Conservation (phyloP, 1,140 invertebrate species). For the Heliconius eleuchia region DNA sequence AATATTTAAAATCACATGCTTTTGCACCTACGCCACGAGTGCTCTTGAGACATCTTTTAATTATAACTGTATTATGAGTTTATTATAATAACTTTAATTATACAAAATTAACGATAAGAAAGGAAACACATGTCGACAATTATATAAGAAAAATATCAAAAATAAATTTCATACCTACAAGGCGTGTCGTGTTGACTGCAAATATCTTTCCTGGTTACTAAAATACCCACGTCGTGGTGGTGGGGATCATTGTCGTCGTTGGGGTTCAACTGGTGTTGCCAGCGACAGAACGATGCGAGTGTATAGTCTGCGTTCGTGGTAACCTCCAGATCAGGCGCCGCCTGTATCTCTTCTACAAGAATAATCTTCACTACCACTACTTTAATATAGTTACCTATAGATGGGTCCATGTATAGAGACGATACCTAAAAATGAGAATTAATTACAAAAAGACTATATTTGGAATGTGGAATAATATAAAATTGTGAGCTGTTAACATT, state of each 20-base stretch:
- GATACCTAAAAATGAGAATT: constrained; percentile 83
- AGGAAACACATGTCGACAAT: background rate
- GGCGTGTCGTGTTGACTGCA: constrained; percentile 89
- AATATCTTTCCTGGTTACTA: constrained; percentile 94
- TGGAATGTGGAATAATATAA: no score
- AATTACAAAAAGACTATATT: background rate
- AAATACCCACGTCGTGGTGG: constrained; percentile 96
- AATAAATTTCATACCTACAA: constrained; percentile 73
- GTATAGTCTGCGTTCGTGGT: constrained; percentile 91
- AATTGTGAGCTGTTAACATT: no score
- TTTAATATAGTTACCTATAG: constrained; percentile 94
- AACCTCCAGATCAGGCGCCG: constrained; percentile 88
- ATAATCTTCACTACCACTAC: constrained; percentile 93
- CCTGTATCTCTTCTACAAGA: constrained; percentile 86
- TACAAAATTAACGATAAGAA: background rate
- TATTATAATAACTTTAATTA: background rate
- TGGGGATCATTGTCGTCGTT: constrained; percentile 90
- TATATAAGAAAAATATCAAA: constrained; percentile 17
- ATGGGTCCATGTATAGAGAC: constrained; percentile 91
- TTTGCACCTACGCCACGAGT: no score
- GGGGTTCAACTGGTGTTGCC: constrained; percentile 91
- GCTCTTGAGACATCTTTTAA: no score
- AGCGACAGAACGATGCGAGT: constrained; percentile 91
- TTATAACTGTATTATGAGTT: no score
- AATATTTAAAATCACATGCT: no score